Conservation (phyloP, 2,888 invertebrate species). For the Ophion ellenae region DNA sequence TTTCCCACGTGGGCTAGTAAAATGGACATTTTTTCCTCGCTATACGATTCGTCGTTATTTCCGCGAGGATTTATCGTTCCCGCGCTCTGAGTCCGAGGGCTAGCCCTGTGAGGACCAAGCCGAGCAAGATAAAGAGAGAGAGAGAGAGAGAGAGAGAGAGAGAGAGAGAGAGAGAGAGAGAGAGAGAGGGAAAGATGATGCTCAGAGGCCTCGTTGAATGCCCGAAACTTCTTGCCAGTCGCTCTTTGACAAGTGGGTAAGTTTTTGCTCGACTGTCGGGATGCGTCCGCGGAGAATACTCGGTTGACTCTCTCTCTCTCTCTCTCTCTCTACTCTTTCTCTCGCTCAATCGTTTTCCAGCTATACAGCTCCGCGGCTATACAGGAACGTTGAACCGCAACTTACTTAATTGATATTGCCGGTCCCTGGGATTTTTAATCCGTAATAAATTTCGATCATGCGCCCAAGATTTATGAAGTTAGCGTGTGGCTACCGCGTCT, state of each 20-base stretch:
- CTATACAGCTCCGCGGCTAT: conserved; percentile 59
- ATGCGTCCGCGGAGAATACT: conserved; percentile 40
- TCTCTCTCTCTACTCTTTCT: background rate
- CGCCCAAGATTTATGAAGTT: conserved; percentile 79
- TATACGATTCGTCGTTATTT: conserved; percentile 56
- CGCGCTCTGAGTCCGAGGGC: conserved; percentile 6
- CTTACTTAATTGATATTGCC: conserved; percentile 80
- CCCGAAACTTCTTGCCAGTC: conserved; percentile 61
- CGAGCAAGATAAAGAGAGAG: conserved; percentile 17
- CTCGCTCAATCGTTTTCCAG: conserved; percentile 22
- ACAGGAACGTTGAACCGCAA: conserved; percentile 31
- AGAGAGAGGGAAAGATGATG: conserved; percentile 26
- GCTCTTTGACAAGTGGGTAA: conserved; percentile 71
- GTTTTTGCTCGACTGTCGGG: conserved; percentile 64
- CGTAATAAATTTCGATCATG: conserved; percentile 80
- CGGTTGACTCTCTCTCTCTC: conserved; percentile 4
- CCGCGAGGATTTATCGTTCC: conserved; percentile 61
- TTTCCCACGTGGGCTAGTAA: conserved; percentile 39
- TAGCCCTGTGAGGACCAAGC: conserved; percentile 3
- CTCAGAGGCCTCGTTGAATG: conserved; percentile 39
- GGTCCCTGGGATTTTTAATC: conserved; percentile 75
- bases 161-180: conserved; percentile 39
- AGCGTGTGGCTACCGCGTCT: conserved; percentile 48
- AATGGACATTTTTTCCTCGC: conserved; percentile 35
- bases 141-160: conserved; percentile 34